Evolutionary conservation across 2,797 vertebrate genomes (phyloP), one percentile per base, ranked within the genome.

Genomic region (Hippocampus kuda): DNA sequence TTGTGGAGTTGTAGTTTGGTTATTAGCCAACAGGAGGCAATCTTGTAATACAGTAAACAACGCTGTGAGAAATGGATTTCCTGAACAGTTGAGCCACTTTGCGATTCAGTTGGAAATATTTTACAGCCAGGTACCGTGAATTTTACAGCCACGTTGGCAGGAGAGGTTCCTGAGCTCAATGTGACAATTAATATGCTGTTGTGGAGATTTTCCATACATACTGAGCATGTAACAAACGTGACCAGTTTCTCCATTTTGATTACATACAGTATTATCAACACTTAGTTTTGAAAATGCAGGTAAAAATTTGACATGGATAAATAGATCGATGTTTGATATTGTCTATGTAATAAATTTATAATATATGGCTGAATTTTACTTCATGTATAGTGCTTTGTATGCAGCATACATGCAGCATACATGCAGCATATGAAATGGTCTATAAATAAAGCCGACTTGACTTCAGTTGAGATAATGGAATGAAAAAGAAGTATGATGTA

Each of bases 11-110:
- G 70, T 63, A 68, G 24, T 87, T 79, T 70, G 1, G 62, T 16
- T 9, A 38, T 64, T 0, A 22, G 65, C 84, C 88, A 86, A 86
- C 69, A 86, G 88, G 85, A 81, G 88, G 84, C 88, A 77, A 66
- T 85, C 72, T 86, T 87, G 81, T 62, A 85, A 76, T 77, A 68
- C 77, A 83, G 77, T 68, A 70, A 46, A 56, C 62, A 38, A 51
- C 10, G 51, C 48, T 69, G 60, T 22, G 42, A 49, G 20, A 48
- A 65, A 53, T 77, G 67, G 68, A 30, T 8, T 64, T 46, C 69
- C 68, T 30, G 22, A 72, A 51, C 70, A 30, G 4, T 20, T 56
- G 20, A 46, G 10, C 64, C 63, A 20, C 65, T 70, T 63, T 42
- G 54, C 22, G 56, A 5, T 64, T 5, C 27, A 30, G 9, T 67